phyloP scores from a whole-genome alignment of 1,140 invertebrate genomes.

The Cotesia glomerata region DNA sequence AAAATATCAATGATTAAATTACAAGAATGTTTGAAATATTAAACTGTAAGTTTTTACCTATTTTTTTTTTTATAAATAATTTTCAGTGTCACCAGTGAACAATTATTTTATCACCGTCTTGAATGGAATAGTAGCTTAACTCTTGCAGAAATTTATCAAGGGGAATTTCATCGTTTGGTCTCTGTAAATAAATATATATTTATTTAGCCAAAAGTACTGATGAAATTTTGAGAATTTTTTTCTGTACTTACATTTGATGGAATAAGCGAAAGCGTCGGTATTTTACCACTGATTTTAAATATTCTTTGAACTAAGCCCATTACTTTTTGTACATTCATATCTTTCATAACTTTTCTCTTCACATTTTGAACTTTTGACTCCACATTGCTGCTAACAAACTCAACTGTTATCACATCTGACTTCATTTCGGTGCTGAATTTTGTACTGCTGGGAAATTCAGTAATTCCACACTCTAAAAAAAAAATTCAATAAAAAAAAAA shows the following conservation, averaged over 20 bases:
- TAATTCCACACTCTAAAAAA: conserved; percentile 78
- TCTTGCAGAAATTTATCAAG: conserved; percentile 83
- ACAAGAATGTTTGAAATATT: conserved; percentile 11
- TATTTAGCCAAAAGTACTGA: conserved; percentile 53
- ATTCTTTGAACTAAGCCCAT: conserved; percentile 74
- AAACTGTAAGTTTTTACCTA: neutral
- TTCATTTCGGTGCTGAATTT: conserved; percentile 71
- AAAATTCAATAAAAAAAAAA: conserved; percentile 25
- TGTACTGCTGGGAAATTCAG: conserved; percentile 76
- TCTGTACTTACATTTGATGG: conserved; percentile 63
- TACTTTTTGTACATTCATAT: conserved; percentile 84
- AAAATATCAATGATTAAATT: conserved; percentile 10
- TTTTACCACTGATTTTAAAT: conserved; percentile 66
- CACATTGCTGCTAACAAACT: conserved; percentile 64
- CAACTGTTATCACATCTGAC: conserved; percentile 72
- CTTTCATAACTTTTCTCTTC: conserved; percentile 75
- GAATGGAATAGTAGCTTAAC: conserved; percentile 82
- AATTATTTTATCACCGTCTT: conserved; percentile 80
- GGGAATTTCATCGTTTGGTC: conserved; percentile 72
- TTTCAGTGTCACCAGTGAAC: conserved; percentile 69
- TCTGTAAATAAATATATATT: conserved; percentile 62
- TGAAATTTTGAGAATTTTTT: neutral
- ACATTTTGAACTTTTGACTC: conserved; percentile 60
- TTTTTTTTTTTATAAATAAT: neutral
- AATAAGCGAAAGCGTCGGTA: conserved; percentile 63